These are phyloP conservation scores for Athripsodes cinereus DNA, from an alignment of 2,888 invertebrate species.

Conservation along the genomic window DNA sequence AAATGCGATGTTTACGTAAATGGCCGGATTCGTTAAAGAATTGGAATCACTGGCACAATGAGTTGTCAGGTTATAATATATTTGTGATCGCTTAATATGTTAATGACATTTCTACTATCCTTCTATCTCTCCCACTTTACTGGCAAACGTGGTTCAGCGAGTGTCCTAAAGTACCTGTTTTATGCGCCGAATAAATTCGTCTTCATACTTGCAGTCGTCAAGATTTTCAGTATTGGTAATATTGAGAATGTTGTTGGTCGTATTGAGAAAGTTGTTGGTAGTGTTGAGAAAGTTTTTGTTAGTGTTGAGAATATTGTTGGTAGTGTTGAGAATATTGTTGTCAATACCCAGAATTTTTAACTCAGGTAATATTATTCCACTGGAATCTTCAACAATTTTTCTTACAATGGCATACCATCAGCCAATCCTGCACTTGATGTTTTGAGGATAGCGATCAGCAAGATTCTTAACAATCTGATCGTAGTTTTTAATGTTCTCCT, in stretches of 20 bases:
- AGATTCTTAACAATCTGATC: slow-evolving; percentile 43
- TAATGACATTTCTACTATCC: too few species aligned
- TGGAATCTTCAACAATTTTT: not conserved
- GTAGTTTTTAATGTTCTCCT: slow-evolving; percentile 46
- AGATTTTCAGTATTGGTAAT: too few species aligned
- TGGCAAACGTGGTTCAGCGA: too few species aligned
- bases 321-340: not conserved
- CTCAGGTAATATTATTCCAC: not conserved
- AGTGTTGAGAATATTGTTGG: not conserved
- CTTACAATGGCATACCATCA: slow-evolving; percentile 20
- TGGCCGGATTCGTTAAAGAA: too few species aligned
- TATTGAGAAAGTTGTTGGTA: not conserved
- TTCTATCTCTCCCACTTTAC: too few species aligned
- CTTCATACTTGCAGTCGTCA: too few species aligned
- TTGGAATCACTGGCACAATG: too few species aligned
- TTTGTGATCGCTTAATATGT: too few species aligned
- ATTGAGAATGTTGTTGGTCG: not conserved
- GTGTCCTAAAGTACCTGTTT: too few species aligned
- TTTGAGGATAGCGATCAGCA: slow-evolving; percentile 44
- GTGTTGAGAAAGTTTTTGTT: not conserved
- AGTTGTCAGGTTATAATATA: too few species aligned
- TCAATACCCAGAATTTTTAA: not conserved
- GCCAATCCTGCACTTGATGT: slow-evolving; percentile 31
- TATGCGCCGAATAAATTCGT: too few species aligned
- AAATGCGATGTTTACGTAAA: too few species aligned